Evolutionary conservation across 2,888 invertebrate species (phyloP).

Genomic region (Abrostola triplasia): DNA sequence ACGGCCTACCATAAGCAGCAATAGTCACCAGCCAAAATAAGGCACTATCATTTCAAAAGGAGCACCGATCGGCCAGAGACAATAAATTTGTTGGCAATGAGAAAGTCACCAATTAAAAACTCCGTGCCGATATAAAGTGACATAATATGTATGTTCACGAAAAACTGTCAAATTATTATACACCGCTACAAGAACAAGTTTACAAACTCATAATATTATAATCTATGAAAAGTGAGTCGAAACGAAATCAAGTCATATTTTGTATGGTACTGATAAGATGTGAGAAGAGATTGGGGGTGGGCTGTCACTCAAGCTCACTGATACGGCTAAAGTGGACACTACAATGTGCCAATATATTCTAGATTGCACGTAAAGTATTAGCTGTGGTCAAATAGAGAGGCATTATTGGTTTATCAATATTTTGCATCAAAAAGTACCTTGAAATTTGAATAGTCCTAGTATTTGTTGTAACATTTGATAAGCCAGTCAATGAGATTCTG

Average conservation of each 20-base stretch:
- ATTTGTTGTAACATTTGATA: neutral
- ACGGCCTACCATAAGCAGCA: too few relatives aligned
- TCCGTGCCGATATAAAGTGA: too few relatives aligned
- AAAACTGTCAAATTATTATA: too few relatives aligned
- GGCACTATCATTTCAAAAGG: neutral
- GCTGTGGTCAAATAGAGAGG: too few relatives aligned
- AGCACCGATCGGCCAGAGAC: neutral
- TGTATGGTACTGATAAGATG: neutral
- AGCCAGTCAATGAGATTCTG: neutral
- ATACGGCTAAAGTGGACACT: too few relatives aligned
- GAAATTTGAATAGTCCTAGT: neutral
- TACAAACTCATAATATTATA: neutral
- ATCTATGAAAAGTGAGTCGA: neutral
- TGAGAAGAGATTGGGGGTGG: neutral
- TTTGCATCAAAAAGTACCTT: neutral
- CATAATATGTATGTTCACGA: too few relatives aligned
- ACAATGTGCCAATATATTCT: too few relatives aligned
- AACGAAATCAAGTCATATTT: neutral
- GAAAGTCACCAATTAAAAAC: neutral
- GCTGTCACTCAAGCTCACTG: neutral
- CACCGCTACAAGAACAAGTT: too few relatives aligned
- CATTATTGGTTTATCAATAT: too few relatives aligned
- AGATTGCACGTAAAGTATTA: too few relatives aligned
- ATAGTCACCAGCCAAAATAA: too few relatives aligned
- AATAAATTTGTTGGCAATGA: neutral